phyloP scores from a whole-genome alignment of 2,888 invertebrate species.

The Glaucopsyche alexis region DNA sequence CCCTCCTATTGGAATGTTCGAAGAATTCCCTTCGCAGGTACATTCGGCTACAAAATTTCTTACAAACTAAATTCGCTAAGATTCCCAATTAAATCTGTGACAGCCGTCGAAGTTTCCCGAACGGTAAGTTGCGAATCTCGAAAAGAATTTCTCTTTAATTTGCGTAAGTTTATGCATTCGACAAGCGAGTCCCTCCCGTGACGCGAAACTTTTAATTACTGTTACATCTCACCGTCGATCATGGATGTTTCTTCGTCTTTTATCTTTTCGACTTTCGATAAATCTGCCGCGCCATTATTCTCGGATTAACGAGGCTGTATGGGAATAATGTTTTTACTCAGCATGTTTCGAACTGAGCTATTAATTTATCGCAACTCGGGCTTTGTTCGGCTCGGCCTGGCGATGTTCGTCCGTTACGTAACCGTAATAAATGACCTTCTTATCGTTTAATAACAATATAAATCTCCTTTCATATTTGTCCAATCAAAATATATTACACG shows the following conservation, averaged over 20 bases:
- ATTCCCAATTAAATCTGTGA: conserved; percentile 77
- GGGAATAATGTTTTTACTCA: conserved; percentile 58
- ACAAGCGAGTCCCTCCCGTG: conserved; percentile 46
- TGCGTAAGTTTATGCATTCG: conserved; percentile 76
- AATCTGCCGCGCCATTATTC: conserved; percentile 47
- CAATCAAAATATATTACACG: conserved; percentile 14
- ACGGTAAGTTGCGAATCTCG: conserved; percentile 71
- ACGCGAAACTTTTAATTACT: conserved; percentile 71
- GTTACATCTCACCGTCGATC: conserved; percentile 54
- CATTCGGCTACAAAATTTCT: conserved; percentile 40
- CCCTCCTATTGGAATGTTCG: conserved; percentile 43
- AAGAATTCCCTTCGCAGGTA: conserved; percentile 23
- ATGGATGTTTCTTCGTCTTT: conserved; percentile 47
- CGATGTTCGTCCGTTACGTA: conserved; percentile 32
- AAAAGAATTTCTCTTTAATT: conserved; percentile 75
- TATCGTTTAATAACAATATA: conserved; percentile 27
- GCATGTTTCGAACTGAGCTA: conserved; percentile 47
- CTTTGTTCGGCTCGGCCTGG: conserved; percentile 35
- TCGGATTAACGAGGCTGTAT: conserved; percentile 52
- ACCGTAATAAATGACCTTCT: conserved; percentile 33
- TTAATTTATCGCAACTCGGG: conserved; percentile 54
- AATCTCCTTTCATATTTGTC: conserved; percentile 25
- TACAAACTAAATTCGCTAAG: conserved; percentile 72
- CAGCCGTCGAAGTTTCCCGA: conserved; percentile 63
- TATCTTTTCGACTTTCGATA: conserved; percentile 44